Base-by-base conservation (phyloP, 2,797 vertebrate species). In the Ispidina lecontei region DNA sequence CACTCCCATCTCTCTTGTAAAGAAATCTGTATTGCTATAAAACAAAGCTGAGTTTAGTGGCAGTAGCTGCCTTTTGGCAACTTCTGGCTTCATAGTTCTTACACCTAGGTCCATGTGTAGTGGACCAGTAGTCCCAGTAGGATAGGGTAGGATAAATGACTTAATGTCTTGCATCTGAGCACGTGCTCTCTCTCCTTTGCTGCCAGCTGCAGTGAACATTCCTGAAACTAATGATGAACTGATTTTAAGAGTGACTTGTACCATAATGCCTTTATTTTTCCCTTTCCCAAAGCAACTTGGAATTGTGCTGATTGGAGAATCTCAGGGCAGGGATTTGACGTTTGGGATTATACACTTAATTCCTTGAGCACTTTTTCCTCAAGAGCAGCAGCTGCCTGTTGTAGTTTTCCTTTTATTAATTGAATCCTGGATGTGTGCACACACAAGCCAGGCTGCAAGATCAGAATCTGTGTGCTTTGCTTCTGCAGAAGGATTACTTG, bases 341-440 rank as follows among this genome's bases (percentile, higher is more conserved):
- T 89, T 96, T 83, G 74, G 81, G 90, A 83, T 94, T 91, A 89
- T 41, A 65, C 33, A 23, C 47, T 93, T 91, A 84, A 93, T 90
- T 94, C 88, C 84, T 94, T 80, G 69, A 83, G 75, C 51, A 84
- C 33, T 83, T 92, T 51, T 56, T 41, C 72, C 63, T 60, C 41
- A 76, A 83, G 78, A 95, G 58, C 75, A 94, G 78, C 72, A 87
- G 75, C 84, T 93, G 88, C 71, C 78, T 91, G 69, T 77, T n/a
- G 3, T 85, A 89, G 69, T 35, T 87, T 91, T 62, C 35, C 13
- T 12, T 93, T 87, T 88, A 44, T 82, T 78, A 79, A 81, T 51
- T 68, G 75, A 90, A 58, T 85, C 65, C 55, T 75, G 78, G 65
- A 69, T 54, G 51, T 63, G 59, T 73, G 37, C 60, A 26, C 60